Evolutionary conservation across 64 coral and sea anemone genomes (phyloP), one percentile per base, ranked within the genome.

Genomic region (Acropora yongei): DNA sequence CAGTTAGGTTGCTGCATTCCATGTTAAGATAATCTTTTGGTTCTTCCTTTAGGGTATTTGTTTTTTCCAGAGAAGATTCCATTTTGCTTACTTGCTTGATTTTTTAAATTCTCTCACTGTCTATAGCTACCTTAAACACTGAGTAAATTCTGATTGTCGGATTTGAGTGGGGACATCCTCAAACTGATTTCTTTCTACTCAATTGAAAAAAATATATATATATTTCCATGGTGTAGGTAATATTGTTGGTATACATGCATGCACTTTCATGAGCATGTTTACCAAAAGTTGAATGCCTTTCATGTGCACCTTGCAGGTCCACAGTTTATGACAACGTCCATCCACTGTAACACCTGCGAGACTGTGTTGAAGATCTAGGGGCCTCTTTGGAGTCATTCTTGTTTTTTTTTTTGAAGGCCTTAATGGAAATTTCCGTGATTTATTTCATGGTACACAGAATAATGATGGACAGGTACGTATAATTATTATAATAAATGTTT

Each of bases 361-460:
- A 86, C 45, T 44, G 8, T 43, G 83, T 86, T 4, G 66, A 43
- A 66, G 51, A 69, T 67, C 58, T 46, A 49, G 83, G 83, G 83
- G 9, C 83, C 83, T 42, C 63, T 86, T 68, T 86, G 58, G 60
- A 65, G 58, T 44, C 58, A 86, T 44, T 86, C 83, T 0, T 86
- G 83, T 67, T 86, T 86, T 41, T 84, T 30, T 53, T 17, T 84
- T 55, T 67, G 80, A 84, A 58, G 81, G 5, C 51, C n/a, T 57
- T 39, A 84, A 86, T 86, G 83, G 83, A 43, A 63, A 86, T 47
- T 67, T 86, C n/a, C 30, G 83, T 19, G 66, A 49, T 41, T 43
- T 43, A 68, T 86, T 86, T 45, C 83, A 86, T 86, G 83, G 83
- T 65, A 69, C 83, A 17, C 81, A 84, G 60, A 84, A 84, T 12